Evolutionary conservation across 1,140 invertebrate genomes (phyloP).

Genomic region (Spodoptera frugiperda): DNA sequence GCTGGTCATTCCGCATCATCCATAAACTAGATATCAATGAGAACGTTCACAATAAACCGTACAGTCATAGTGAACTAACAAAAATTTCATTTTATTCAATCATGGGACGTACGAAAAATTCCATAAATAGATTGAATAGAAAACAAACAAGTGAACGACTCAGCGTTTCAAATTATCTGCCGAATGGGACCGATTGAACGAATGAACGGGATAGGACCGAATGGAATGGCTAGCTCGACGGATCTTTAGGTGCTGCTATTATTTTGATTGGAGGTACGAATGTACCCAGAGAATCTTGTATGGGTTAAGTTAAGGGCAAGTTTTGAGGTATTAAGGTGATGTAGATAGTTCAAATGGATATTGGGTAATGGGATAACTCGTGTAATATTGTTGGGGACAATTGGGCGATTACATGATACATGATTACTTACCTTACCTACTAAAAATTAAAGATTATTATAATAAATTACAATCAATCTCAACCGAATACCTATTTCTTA

Average conservation of each 20-base stretch:
- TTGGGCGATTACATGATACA: neutral
- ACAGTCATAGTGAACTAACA: conserved; percentile 21
- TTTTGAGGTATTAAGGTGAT: conserved; percentile 10
- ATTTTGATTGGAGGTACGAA: conserved; percentile 55
- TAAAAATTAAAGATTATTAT: too few relatives aligned
- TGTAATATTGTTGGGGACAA: neutral
- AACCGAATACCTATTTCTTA: too few relatives aligned
- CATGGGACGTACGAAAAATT: conserved; percentile 57
- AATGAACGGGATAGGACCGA: conserved; percentile 48
- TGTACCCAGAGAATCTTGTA: conserved; percentile 49
- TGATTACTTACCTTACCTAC: too few relatives aligned
- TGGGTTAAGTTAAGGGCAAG: conserved; percentile 49
- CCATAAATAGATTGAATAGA: conserved; percentile 62
- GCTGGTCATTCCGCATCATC: neutral
- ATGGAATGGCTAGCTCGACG: conserved; percentile 50
- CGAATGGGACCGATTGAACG: conserved; percentile 52
- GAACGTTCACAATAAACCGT: conserved; percentile 17
- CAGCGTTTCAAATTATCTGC: conserved; percentile 55
- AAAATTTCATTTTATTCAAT: conserved; percentile 53
- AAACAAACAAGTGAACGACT: conserved; percentile 58
- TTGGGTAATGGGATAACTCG: neutral
- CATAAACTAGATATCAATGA: conserved; percentile 14
- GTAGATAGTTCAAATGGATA: conserved; percentile 1
- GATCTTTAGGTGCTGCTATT: conserved; percentile 53
- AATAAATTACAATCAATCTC: too few relatives aligned